These are phyloP conservation scores for Heliangelus exortis DNA, from an alignment of 2,797 vertebrate genomes.

Conservation along the genomic window DNA sequence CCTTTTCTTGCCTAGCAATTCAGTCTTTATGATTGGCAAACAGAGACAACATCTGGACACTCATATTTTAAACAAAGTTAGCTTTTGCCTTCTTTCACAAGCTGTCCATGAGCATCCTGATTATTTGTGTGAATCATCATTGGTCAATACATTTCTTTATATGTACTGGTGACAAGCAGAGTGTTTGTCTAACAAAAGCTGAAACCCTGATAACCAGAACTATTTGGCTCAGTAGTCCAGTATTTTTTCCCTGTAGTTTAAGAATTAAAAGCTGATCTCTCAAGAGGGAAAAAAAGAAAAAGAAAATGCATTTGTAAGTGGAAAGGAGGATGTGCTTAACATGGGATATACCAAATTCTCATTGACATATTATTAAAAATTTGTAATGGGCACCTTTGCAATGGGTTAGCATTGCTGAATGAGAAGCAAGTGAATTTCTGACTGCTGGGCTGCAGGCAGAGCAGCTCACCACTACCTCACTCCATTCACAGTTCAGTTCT, in stretches of 20 bases:
- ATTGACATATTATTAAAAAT: background rate
- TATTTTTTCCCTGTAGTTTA: background rate
- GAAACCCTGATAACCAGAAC: background rate
- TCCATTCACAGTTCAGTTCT: background rate
- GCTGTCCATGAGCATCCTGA: background rate
- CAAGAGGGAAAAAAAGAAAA: background rate
- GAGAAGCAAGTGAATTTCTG: background rate
- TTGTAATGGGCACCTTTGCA: background rate
- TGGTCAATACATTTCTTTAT: background rate
- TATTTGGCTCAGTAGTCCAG: background rate
- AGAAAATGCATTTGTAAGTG: background rate
- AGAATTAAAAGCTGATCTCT: background rate
- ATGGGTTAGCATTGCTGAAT: background rate
- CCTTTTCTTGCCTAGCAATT: background rate
- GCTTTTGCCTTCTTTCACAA: background rate
- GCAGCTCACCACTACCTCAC: background rate
- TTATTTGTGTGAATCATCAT: background rate
- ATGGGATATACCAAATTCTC: background rate
- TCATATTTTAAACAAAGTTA: background rate
- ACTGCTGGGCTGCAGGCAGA: background rate
- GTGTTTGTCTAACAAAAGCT: background rate
- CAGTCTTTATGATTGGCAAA: background rate
- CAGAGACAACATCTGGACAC: background rate
- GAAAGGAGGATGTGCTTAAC: background rate
- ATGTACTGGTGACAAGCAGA: background rate